Percentiles rank a stretch among this genome's conserved stretches.
These are phyloP conservation scores for Brenthis daphne DNA, from an alignment of 2,888 invertebrate genomes.

Conservation along the genomic window DNA sequence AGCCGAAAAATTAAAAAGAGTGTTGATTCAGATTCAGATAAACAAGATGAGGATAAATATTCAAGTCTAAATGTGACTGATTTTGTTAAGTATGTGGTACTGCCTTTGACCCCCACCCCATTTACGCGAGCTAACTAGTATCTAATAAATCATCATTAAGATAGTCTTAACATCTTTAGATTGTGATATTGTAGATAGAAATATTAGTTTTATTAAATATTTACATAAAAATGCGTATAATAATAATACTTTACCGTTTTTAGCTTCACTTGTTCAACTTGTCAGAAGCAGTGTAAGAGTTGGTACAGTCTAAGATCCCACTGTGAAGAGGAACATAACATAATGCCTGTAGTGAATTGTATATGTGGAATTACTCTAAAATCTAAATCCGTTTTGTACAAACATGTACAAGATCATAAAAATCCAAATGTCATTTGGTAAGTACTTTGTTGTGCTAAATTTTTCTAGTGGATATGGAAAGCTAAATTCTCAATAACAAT, in stretches of 20 bases:
- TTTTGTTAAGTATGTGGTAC: conserved; percentile 62
- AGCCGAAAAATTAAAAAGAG: conserved; percentile 55
- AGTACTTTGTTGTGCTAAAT: conserved; percentile 44
- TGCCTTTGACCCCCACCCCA: background rate
- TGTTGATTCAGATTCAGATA: conserved; percentile 48
- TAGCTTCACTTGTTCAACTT: conserved; percentile 72
- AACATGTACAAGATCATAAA: conserved; percentile 78
- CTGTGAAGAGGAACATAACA: conserved; percentile 60
- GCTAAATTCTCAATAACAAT: background rate
- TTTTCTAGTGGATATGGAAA: background rate
- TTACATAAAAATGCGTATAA: background rate
- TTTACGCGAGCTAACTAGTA: no score
- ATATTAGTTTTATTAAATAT: background rate
- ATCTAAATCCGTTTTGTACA: conserved; percentile 78
- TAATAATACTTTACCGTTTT: conserved; percentile 35
- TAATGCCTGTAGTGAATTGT: conserved; percentile 68
- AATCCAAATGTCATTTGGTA: conserved; percentile 75
- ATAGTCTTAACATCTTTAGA: background rate
- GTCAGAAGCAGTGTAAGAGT: conserved; percentile 67
- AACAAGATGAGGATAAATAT: conserved; percentile 55
- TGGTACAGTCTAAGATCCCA: conserved; percentile 76
- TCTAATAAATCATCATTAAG: background rate
- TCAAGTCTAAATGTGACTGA: conserved; percentile 63
- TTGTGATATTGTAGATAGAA: no score
- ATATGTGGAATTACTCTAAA: conserved; percentile 74